phyloP scores from a whole-genome alignment of 2,113 vertebrate genomes.

The Anhinga anhinga region DNA sequence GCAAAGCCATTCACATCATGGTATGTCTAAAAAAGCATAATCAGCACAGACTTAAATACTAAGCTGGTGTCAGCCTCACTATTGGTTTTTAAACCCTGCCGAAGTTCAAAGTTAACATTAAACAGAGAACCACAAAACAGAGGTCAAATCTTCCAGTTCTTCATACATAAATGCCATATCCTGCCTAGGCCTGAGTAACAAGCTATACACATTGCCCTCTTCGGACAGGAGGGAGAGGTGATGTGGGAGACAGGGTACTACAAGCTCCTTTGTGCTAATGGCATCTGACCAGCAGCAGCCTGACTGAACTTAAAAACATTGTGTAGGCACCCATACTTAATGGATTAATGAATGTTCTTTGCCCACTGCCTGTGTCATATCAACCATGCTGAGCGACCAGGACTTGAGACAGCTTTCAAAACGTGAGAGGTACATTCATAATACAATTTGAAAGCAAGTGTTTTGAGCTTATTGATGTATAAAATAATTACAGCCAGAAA shows the following conservation, averaged over 20 bases:
- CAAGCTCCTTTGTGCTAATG: neutral
- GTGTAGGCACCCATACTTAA: neutral
- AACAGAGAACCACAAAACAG: neutral
- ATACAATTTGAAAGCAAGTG: neutral
- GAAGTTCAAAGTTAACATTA: neutral
- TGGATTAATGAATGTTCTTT: neutral
- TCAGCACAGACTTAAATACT: neutral
- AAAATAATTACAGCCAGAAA: constrained; percentile 5
- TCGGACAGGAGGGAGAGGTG: neutral
- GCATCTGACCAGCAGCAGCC: neutral
- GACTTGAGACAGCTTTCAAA: neutral
- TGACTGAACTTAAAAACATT: neutral
- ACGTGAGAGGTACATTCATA: neutral
- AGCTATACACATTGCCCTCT: neutral
- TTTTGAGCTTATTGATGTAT: neutral
- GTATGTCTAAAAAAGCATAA: neutral
- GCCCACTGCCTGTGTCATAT: neutral
- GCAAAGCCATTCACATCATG: neutral
- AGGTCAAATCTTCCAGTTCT: neutral
- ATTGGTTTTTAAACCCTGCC: neutral
- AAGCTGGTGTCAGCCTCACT: neutral
- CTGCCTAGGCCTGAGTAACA: neutral
- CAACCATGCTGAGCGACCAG: neutral
- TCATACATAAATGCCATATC: neutral
- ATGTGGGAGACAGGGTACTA: neutral